These are phyloP conservation scores for Panthera tigris DNA, from an alignment of 2,113 vertebrate species.

Conservation along the genomic window DNA sequence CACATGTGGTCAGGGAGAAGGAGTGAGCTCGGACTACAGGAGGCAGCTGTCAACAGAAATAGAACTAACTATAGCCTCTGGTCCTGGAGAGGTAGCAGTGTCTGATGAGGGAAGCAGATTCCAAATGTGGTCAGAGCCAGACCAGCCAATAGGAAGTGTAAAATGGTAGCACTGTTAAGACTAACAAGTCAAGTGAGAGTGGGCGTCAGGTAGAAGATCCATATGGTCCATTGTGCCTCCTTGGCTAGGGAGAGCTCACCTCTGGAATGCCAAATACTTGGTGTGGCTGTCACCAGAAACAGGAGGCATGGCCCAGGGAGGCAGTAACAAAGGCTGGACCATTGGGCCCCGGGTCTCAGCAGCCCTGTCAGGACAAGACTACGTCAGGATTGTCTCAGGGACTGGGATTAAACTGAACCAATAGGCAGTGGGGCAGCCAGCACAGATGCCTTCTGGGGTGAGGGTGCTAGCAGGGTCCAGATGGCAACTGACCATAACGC, in stretches of 20 bases:
- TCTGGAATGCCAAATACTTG: not conserved
- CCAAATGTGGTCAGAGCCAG: not conserved
- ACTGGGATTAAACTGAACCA: not conserved
- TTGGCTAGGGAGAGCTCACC: not conserved
- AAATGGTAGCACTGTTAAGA: not conserved
- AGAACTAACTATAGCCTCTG: not conserved
- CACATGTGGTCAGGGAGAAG: too few species aligned
- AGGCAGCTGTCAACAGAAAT: not conserved
- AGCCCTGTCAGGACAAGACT: not conserved
- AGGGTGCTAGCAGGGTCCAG: not conserved
- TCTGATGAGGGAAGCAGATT: not conserved
- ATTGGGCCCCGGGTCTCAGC: not conserved
- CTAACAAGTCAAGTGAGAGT: not conserved
- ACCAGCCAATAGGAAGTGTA: not conserved
- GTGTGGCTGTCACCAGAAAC: not conserved
- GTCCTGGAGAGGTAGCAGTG: not conserved
- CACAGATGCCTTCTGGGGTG: not conserved
- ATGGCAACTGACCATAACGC: constrained; percentile 22
- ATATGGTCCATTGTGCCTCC: accelerated
- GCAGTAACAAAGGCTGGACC: not conserved
- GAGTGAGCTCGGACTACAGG: not conserved
- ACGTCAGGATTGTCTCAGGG: not conserved
- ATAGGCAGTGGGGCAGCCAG: not conserved
- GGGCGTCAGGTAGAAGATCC: not conserved
- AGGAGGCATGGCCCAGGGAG: not conserved